Base-by-base conservation (phyloP, 2,888 invertebrate genomes). In the Harpalus rubripes region DNA sequence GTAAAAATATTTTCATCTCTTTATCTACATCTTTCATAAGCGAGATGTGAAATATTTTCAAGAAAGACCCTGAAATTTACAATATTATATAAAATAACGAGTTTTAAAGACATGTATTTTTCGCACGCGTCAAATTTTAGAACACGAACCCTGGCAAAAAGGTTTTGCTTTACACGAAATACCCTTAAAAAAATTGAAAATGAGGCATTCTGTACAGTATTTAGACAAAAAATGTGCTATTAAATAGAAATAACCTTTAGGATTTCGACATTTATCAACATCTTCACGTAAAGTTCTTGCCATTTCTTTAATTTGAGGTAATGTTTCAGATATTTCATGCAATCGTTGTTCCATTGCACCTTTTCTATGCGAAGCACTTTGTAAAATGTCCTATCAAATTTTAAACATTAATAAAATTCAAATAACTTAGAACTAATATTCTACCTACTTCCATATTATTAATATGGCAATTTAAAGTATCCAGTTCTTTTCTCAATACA, bases 291-390 rank as follows among this genome's bases (percentile, higher is more conserved):
- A 72, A 32, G 32, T 39, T 16, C 32, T 58, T 26, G 82, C 82
- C 82, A 82, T 82, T 18, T 82, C 68, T 72, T 82, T 82, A 26
- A 82, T 56, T 16, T 44, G 22, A 7, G 82, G 82, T 39, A 82
- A 32, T 7, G 82, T 58, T 8, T 58, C 44, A 15, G 72, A 44
- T 16, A 82, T 82, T 26, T 72, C 82, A 10, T 16, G 16, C 59
- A 80, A 26, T 61, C 32, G 59, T 61, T 80, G 59, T 61, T 80
- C 79, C 12, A 80, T 39, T 15, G 10, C 18, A 58, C 39, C 61
- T 61, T 80, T 80, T 39, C 58, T 80, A 6, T 41, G 1, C 16
- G 61, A 52, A 39, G 61, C 61, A 10, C 26, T 80, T 41, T 59
- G 32, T n/a, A 72, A 16, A n/a, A 41, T 15, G n/a, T 41, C 68